phyloP scores from a whole-genome alignment of 2,888 invertebrate genomes.

The Catocala sponsa region DNA sequence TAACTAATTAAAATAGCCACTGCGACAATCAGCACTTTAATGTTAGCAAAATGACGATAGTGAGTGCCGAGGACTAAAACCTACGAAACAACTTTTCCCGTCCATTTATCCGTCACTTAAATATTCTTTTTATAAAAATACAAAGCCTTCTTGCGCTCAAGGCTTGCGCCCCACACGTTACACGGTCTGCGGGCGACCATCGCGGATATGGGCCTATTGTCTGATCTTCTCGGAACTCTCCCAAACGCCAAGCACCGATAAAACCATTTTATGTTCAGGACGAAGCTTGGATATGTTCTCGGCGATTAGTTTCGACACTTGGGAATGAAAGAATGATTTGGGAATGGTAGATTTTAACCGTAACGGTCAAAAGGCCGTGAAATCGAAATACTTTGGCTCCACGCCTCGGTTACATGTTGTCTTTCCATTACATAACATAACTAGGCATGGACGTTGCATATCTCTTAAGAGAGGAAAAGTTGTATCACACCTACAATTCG shows the following conservation, averaged over 20 bases:
- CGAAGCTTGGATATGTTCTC: slow-evolving; percentile 7
- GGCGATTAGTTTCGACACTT: slow-evolving; percentile 16
- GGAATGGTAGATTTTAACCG: slow-evolving; percentile 3
- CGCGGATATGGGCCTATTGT: slow-evolving; percentile 44
- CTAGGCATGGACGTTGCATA: too few species aligned
- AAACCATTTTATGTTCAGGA: slow-evolving; percentile 37
- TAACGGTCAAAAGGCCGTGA: not conserved
- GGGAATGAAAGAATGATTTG: slow-evolving; percentile 5
- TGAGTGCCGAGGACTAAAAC: too few species aligned
- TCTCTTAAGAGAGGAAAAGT: too few species aligned
- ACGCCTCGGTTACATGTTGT: not conserved
- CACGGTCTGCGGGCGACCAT: slow-evolving; percentile 28
- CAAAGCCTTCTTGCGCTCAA: slow-evolving; percentile 4
- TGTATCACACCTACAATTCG: too few species aligned
- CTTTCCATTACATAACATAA: too few species aligned
- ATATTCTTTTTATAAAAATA: too few species aligned
- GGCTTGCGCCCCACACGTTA: slow-evolving; percentile 11
- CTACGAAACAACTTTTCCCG: too few species aligned
- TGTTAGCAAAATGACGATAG: too few species aligned
- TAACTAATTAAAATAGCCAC: too few species aligned
- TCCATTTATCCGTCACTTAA: too few species aligned
- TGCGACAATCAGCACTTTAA: too few species aligned
- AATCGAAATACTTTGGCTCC: not conserved
- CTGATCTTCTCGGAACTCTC: slow-evolving; percentile 31
- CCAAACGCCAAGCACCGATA: slow-evolving; percentile 24